Percentiles rank a stretch among this genome's conserved stretches.
Conservation (phyloP, 2,113 vertebrate species). For the Cottus gobio region DNA sequence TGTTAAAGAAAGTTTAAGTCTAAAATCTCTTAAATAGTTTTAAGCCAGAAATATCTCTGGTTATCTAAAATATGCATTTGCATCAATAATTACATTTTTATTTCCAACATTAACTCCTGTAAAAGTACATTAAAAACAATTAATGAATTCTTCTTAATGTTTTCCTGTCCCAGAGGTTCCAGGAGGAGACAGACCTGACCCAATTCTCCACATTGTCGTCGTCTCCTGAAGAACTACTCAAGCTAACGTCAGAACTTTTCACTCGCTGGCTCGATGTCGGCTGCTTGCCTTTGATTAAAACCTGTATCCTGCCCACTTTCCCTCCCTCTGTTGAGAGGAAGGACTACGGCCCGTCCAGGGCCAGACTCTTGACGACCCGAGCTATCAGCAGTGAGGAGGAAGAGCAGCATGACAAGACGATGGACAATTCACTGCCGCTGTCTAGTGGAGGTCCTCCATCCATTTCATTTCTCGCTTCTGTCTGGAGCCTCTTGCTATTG, state of each 20-base stretch:
- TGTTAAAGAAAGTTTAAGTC: not conserved
- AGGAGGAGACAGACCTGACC: slow-evolving; percentile 69
- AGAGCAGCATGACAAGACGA: slow-evolving; percentile 32
- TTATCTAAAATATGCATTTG: not conserved
- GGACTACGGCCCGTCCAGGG: slow-evolving; percentile 56
- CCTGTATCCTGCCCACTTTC: slow-evolving; percentile 72
- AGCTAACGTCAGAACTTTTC: slow-evolving; percentile 76
- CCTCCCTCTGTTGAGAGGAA: slow-evolving; percentile 59
- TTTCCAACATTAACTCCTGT: not conserved
- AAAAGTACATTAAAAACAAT: not conserved
- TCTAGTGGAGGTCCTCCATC: slow-evolving; percentile 31
- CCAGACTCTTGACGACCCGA: slow-evolving; percentile 63
- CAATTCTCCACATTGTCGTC: slow-evolving; percentile 59
- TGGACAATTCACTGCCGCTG: slow-evolving; percentile 20
- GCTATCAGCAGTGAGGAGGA: slow-evolving; percentile 39
- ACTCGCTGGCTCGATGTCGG: slow-evolving; percentile 69
- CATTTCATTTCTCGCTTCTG: slow-evolving; percentile 1
- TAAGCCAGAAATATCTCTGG: not conserved
- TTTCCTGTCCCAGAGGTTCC: slow-evolving; percentile 72
- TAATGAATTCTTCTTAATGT: not conserved
- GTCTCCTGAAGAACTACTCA: slow-evolving; percentile 80
- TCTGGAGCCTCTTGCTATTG: slow-evolving; percentile 70
- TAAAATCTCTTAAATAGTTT: not conserved
- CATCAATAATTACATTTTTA: not conserved
- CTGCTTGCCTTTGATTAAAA: slow-evolving; percentile 49